Base-by-base conservation (phyloP, 2,888 invertebrate genomes). In the Xestobium rufovillosum region DNA sequence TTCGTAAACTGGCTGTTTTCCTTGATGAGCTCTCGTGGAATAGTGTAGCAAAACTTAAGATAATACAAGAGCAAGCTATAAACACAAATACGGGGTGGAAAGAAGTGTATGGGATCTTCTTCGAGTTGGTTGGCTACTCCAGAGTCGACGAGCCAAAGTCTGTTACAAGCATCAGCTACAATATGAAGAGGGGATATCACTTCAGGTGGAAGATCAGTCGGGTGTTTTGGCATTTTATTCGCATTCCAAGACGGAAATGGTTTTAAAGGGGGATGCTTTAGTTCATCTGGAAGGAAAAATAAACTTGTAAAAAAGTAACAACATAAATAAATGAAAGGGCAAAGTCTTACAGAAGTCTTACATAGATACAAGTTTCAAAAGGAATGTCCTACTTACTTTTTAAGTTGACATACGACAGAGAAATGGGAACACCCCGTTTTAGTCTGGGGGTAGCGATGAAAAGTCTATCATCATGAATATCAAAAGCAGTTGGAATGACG, bases 201-300 rank as follows among this genome's bases (percentile, higher is more conserved):
- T 57, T 82, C 81, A 1, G 80, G 74, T 0, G 71, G 70, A 2
- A 68, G 69, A 4, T 60, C 65, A 2, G 56, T 60, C 26, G 66
- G 72, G 16, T 48, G 49, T 13, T 45, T 38, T 3, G 51, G 47
- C 29, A 80, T 67, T 27, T 79, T 76, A 54, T 86, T 85, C 0
- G 83, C 80, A 41, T 78, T 76, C 86, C 86, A 87, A 48, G 77
- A 80, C 1, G 86, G 86, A 50, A 80, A 87, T 0, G 87, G 86
- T n/a, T 69, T n/a, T n/a, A n/a, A n/a, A n/a, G n/a, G n/a, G n/a
- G n/a, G n/a, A n/a, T n/a, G n/a, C n/a, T n/a, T n/a, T n/a, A n/a
- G n/a, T n/a, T n/a, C n/a, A n/a, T n/a, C n/a, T n/a, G n/a, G n/a
- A n/a, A n/a, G n/a, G n/a, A n/a, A n/a, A n/a, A n/a, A n/a, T n/a